Base-by-base conservation (phyloP, 2,888 invertebrate genomes). In the Synanthedon vespiformis region DNA sequence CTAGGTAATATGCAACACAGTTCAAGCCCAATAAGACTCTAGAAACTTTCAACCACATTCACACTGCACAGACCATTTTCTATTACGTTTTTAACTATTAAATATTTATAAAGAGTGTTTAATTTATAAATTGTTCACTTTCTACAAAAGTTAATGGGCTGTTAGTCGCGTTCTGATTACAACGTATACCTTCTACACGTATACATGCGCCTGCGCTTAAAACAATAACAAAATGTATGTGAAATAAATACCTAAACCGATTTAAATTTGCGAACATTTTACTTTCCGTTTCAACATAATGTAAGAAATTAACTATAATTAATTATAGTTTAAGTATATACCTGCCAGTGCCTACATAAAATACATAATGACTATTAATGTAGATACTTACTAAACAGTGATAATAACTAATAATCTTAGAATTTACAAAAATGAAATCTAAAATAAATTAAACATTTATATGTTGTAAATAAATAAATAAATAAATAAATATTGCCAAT, bases 161-260 rank as follows among this genome's bases (percentile, higher is more conserved):
- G 69, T 77, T 77, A 76, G 77, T 76, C 63, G 62, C 74, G 74
- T 68, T 68, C 77, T 74, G 70, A 74, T 77, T 77, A 57, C 63
- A 54, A 51, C 34, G 54, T 65, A 54, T 16, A 22, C 44, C 44
- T 22, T 5, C 22, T 12, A 44, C 14, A 10, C 34, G 10, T 44
- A n/a, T n/a, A 44, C 14, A n/a, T 57, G 60, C 34, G 34, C 34
- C 34, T 57, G 58, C 67, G 58, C 61, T 63, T 59, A 60, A 65
- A 68, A 73, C 70, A 68, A 73, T 72, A 70, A 72, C 72, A 69
- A 34, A 54, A 54, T 59, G 52, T 60, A 55, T 57, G 56, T 54
- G 56, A 55, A 56, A 60, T 55, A 53, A 57, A 58, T 60, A 53
- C 11, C 8, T 50, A 40, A 49, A 50, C 16, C n/a, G 52, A 51